phyloP scores from a whole-genome alignment of 1,140 invertebrate genomes.

The Drosophila santomea region DNA sequence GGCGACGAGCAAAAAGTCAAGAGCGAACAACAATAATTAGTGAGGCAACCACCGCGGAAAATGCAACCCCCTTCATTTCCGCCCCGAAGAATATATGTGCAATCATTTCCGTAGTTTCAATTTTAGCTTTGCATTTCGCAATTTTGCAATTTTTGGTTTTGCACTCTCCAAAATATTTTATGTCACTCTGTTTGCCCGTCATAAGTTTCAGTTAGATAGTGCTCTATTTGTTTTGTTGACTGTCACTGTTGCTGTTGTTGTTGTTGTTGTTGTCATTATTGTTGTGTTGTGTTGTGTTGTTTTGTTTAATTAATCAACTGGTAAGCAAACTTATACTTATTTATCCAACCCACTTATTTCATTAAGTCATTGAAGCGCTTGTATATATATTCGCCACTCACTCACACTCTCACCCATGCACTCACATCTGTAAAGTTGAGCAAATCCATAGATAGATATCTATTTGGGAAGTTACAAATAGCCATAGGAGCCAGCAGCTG shows the following conservation, averaged over 20 bases:
- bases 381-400: constrained; percentile 68
- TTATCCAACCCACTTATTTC: constrained; percentile 51
- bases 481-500: constrained; percentile 6
- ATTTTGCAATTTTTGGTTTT: constrained; percentile 16
- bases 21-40: constrained; percentile 40
- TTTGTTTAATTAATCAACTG: constrained; percentile 79
- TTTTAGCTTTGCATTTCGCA: constrained; percentile 10
- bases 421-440: constrained; percentile 41
- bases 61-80: neutral
- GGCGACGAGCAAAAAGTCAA: constrained; percentile 35
- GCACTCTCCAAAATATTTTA: constrained; percentile 39
- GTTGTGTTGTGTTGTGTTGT: constrained; percentile 68
- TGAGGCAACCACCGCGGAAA: constrained; percentile 3
- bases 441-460: constrained; percentile 20
- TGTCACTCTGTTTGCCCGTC: constrained; percentile 22
- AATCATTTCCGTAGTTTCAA: constrained; percentile 12
- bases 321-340: constrained; percentile 79
- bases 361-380: constrained; percentile 76
- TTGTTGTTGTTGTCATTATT: constrained; percentile 62
- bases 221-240: constrained; percentile 54
- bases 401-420: constrained; percentile 18
- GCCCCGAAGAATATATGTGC: constrained; percentile 27
- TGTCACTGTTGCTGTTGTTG: constrained; percentile 56
- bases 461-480: constrained; percentile 37
- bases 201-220: constrained; percentile 9